These are phyloP conservation scores for Steinernema hermaphroditum DNA, from an alignment of 2,888 invertebrate species.

Conservation along the genomic window DNA sequence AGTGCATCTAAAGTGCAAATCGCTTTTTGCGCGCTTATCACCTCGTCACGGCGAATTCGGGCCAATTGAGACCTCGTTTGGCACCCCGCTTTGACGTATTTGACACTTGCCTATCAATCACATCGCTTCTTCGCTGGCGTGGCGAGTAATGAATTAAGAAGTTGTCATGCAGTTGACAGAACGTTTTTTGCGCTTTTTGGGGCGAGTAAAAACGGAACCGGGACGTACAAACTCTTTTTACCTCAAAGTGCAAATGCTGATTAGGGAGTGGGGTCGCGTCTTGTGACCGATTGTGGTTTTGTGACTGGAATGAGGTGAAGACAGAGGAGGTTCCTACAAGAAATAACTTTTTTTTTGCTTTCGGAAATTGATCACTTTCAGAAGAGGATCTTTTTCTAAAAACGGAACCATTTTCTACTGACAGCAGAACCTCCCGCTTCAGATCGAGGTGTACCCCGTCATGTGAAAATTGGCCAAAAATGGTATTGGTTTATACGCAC, in stretches of 20 bases:
- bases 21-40: constrained; percentile 14
- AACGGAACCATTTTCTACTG: too few species aligned
- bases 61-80: background rate
- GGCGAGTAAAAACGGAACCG: background rate
- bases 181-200: too few species aligned
- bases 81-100: background rate
- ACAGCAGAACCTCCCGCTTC: too few species aligned
- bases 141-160: background rate
- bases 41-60: background rate
- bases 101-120: constrained; percentile 19
- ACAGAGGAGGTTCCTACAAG: too few species aligned
- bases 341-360: too few species aligned
- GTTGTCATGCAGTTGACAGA: constrained; percentile 16
- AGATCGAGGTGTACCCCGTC: too few species aligned
- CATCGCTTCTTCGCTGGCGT: background rate
- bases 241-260: background rate
- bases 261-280: background rate
- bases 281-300: background rate
- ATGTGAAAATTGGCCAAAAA: too few species aligned
- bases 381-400: too few species aligned
- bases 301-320: too few species aligned
- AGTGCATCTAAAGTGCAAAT: constrained; percentile 20
- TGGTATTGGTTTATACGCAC: too few species aligned
- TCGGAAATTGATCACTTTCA: too few species aligned
- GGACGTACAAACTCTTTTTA: background rate